Evolutionary conservation across 2,797 vertebrate genomes (phyloP).

Genomic region (Lycodopsis pacificus): DNA sequence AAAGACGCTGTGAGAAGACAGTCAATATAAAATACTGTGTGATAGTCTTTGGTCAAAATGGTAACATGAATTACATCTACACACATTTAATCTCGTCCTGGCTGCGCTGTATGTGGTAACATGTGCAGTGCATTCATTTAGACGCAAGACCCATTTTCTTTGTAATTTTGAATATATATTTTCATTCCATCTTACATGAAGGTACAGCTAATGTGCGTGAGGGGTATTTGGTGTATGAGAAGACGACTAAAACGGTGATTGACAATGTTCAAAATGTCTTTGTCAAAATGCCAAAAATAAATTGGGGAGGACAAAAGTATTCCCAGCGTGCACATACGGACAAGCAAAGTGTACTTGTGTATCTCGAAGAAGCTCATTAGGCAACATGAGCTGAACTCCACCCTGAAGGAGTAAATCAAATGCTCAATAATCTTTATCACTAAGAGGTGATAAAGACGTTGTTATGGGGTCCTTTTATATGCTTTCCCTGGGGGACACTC

Average conservation of each 20-base stretch:
- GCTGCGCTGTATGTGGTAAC: not conserved
- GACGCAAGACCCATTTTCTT: not conserved
- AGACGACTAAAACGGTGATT: not conserved
- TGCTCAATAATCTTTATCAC: conserved; percentile 70
- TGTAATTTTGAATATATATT: not conserved
- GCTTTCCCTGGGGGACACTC: conserved; percentile 76
- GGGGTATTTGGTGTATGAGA: not conserved
- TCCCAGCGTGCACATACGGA: not conserved
- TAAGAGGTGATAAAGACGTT: conserved; percentile 63
- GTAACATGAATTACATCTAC: not conserved
- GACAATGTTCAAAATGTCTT: not conserved
- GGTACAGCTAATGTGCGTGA: not conserved
- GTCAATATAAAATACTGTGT: not conserved
- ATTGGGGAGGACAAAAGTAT: not conserved
- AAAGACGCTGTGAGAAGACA: not conserved
- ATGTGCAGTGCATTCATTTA: not conserved
- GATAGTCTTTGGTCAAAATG: not conserved
- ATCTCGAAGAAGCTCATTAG: conserved; percentile 17
- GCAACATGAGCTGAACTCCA: conserved; percentile 15
- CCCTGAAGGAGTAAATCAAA: conserved; percentile 61
- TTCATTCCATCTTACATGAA: not conserved
- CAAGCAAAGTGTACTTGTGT: conserved; percentile 8
- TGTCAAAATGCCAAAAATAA: not conserved
- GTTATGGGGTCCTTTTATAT: conserved; percentile 58
- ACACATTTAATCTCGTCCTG: not conserved